Percentiles rank a stretch among this genome's conserved stretches.
Conservation (phyloP, 2,113 vertebrate genomes). For the Hucho hucho region DNA sequence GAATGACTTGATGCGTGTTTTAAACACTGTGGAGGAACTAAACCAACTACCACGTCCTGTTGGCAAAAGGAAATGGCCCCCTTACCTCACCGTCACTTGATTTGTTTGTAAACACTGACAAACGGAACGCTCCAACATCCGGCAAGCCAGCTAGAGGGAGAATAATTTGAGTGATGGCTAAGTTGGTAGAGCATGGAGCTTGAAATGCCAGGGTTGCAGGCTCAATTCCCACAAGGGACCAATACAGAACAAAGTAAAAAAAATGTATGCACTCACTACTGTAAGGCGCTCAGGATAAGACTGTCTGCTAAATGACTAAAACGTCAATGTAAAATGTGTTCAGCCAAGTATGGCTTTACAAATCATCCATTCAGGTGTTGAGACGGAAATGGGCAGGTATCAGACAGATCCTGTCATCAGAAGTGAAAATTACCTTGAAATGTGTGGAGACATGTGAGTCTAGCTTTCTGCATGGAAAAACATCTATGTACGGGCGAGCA, state of each 20-base stretch:
- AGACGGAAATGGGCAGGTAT: constrained; percentile 73
- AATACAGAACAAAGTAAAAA: too few relatives aligned
- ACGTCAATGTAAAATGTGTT: constrained; percentile 25
- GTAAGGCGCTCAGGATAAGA: too few relatives aligned
- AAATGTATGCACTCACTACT: too few relatives aligned
- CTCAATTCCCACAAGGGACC: too few relatives aligned
- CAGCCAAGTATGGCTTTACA: constrained; percentile 71
- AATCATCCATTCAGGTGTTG: constrained; percentile 68
- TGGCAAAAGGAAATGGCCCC: too few relatives aligned
- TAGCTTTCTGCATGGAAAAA: constrained; percentile 35
- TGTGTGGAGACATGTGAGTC: constrained; percentile 49
- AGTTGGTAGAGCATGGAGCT: too few relatives aligned
- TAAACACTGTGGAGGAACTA: too few relatives aligned
- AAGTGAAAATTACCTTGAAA: constrained; percentile 73
- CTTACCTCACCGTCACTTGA: constrained; percentile 40
- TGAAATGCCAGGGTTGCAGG: too few relatives aligned
- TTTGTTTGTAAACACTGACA: constrained; percentile 54
- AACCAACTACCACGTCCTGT: too few relatives aligned
- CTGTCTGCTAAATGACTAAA: too few relatives aligned
- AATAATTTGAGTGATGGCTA: constrained; percentile 54
- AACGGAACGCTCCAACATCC: constrained; percentile 68
- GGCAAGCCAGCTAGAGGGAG: constrained; percentile 62
- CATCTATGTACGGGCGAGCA: too few relatives aligned
- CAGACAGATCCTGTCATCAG: constrained; percentile 60
- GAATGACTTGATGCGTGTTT: not conserved